phyloP scores from a whole-genome alignment of 2,888 invertebrate genomes.

The Deilephila porcellus region DNA sequence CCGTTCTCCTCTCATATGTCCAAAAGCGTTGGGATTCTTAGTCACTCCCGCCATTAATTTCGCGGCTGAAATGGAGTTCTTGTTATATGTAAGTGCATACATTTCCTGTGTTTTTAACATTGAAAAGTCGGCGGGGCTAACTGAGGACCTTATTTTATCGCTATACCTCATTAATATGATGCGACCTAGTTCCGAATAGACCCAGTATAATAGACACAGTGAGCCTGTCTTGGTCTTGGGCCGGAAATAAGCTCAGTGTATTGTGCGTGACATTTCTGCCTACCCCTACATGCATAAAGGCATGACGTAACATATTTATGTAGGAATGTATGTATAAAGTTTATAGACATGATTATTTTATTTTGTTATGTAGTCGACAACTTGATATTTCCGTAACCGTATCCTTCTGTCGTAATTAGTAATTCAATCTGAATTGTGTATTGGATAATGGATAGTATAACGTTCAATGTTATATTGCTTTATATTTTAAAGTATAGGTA shows the following conservation, averaged over 20 bases:
- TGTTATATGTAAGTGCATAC: constrained; percentile 7
- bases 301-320: neutral
- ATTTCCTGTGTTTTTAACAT: neutral
- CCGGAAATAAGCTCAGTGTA: too few relatives aligned
- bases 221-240: too few relatives aligned
- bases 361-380: neutral
- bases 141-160: too few relatives aligned
- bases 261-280: too few relatives aligned
- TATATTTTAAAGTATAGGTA: too few relatives aligned
- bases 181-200: too few relatives aligned
- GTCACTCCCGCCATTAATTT: constrained; percentile 24
- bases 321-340: neutral
- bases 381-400: neutral
- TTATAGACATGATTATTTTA: neutral
- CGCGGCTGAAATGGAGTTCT: constrained; percentile 26
- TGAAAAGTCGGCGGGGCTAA: too few relatives aligned
- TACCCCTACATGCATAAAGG: too few relatives aligned
- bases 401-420: neutral
- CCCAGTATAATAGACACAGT: too few relatives aligned
- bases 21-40: constrained; percentile 65
- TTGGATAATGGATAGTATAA: too few relatives aligned
- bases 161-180: too few relatives aligned
- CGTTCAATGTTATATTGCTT: too few relatives aligned
- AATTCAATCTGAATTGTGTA: neutral
- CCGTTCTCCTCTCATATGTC: constrained; percentile 70